phyloP scores from a whole-genome alignment of 2,113 vertebrate genomes.

The Rhinolophus sinicus region DNA sequence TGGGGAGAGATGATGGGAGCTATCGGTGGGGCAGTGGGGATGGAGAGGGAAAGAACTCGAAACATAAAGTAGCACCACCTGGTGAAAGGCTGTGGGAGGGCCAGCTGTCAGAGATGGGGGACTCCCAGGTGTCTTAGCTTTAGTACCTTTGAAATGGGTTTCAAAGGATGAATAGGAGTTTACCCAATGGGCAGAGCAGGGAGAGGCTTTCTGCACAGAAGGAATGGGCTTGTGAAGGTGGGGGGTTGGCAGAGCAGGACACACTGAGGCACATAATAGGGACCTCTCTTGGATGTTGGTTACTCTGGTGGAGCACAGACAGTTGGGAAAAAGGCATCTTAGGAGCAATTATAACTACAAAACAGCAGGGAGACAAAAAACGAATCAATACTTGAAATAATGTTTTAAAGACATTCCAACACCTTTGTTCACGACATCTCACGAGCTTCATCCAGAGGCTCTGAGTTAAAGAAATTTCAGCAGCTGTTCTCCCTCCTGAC shows the following conservation, averaged over 20 bases:
- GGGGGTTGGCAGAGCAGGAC: background rate
- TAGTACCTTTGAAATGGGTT: background rate
- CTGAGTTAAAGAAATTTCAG: background rate
- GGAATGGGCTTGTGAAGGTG: background rate
- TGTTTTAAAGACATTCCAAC: background rate
- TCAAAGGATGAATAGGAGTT: background rate
- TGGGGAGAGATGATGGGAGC: background rate
- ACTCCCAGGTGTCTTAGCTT: background rate
- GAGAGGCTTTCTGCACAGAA: background rate
- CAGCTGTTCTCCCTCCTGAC: background rate
- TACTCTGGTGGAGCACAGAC: background rate
- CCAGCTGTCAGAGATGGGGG: background rate
- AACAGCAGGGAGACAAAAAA: background rate
- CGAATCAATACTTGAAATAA: background rate
- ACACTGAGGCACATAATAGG: rapidly evolving
- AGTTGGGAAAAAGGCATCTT: background rate
- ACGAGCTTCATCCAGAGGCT: background rate
- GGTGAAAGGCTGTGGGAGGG: background rate
- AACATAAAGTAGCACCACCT: background rate
- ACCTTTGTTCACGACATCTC: background rate
- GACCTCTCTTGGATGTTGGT: background rate
- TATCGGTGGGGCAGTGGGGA: rapidly evolving
- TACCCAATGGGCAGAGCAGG: background rate
- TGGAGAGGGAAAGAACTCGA: background rate
- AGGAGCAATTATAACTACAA: background rate